Evolutionary conservation across 1,140 invertebrate genomes (phyloP), one percentile per base, ranked within the genome.

Genomic region (Samia ricini): DNA sequence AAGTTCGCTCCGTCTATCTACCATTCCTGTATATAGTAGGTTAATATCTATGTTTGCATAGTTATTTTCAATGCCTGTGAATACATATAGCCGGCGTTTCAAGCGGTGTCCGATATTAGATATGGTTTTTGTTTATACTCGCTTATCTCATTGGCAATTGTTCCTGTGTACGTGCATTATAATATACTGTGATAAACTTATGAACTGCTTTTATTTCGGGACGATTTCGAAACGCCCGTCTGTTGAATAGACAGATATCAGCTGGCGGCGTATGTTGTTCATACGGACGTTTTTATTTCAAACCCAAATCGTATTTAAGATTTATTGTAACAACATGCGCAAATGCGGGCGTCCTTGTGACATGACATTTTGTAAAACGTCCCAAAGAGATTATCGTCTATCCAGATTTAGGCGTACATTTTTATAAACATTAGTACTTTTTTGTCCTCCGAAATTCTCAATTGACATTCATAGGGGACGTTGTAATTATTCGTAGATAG

Each of bases 171-270:
- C 26, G 12, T 36, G 10, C 19, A 36, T 56, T 23, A 56, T 64
- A 21, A 15, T 42, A 42, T 42, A 42, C 15, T 20, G 21, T 58
- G 64, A 66, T 66, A 61, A 66, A 66, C 64, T 66, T 33, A 33
- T 61, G 56, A 62, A 60, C 64, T 48, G 54, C 21, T 33, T 20
- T 62, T 62, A 62, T 60, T 62, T 66, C 23, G 60, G 60, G 49
- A 56, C 59, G 22, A 33, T 61, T 52, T 22, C 55, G 52, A 56
- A 56, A 33, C 19, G 10, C 18, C n/a, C 26, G 24, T 18, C 33
- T 36, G 21, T 10, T 36, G 20, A 33, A 57, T 18, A 42, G 33
- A 42, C n/a, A 42, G 33, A 42, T 42, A 42, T 42, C 33, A 42
- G 33, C 12, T 42, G 33, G 33, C 8, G n/a, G 12, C 52, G 24